Conservation (phyloP, 1,140 invertebrate genomes). For the Drosophila yakuba region DNA sequence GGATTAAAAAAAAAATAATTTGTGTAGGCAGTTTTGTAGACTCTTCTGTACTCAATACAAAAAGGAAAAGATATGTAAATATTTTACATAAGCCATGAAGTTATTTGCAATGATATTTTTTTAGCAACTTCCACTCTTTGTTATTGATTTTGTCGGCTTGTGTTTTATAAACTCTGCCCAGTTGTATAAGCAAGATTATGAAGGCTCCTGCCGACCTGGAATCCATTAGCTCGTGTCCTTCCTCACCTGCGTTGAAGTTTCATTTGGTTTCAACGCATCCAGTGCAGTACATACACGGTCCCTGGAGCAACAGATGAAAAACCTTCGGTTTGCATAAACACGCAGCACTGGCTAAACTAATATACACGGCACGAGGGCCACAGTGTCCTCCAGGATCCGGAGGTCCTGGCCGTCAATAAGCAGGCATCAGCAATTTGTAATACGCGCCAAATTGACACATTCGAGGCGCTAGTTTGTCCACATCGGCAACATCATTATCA, state of each 20-base stretch:
- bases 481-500: conserved; percentile 58
- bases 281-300: conserved; percentile 3
- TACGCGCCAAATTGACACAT: conserved; percentile 50
- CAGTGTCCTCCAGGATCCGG: conserved; percentile 37
- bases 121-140: neutral
- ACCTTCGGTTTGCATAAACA: conserved; percentile 47
- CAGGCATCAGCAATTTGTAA: conserved; percentile 64
- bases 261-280: conserved; percentile 19
- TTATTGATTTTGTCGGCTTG: neutral
- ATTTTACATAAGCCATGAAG: too few species aligned
- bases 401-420: conserved; percentile 47
- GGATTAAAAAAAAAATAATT: too few species aligned
- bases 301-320: conserved; percentile 4
- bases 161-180: conserved; percentile 2
- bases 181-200: conserved; percentile 10
- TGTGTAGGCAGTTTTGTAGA: too few species aligned
- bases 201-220: conserved; percentile 15
- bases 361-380: neutral
- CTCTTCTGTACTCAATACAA: too few species aligned
- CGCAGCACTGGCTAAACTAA: conserved; percentile 17
- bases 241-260: conserved; percentile 7
- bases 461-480: conserved; percentile 31
- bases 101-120: neutral
- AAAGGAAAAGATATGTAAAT: too few species aligned
- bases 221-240: conserved; percentile 11